Evolutionary conservation across 2,797 vertebrate genomes (phyloP).

Genomic region (Leptodactylus fallax): DNA sequence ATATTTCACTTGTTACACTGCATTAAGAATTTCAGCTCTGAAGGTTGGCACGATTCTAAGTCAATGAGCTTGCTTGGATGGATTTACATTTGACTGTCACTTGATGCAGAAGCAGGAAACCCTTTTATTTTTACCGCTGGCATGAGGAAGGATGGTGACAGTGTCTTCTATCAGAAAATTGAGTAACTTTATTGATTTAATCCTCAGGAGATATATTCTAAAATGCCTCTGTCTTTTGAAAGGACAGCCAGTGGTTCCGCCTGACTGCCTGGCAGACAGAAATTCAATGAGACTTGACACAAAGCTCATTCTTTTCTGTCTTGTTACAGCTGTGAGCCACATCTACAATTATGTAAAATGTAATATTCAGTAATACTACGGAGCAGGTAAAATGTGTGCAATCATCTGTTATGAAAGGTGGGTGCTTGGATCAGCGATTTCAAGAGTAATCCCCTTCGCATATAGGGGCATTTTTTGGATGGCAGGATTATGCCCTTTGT

Average conservation of each 20-base stretch:
- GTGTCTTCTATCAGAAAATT: slow-evolving; percentile 60
- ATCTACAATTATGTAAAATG: slow-evolving; percentile 27
- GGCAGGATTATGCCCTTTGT: not conserved
- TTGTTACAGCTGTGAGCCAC: slow-evolving; percentile 18
- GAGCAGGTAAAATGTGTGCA: slow-evolving; percentile 5
- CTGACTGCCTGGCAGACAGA: slow-evolving; percentile 60
- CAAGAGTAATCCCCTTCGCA: not conserved
- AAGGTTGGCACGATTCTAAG: slow-evolving; percentile 30
- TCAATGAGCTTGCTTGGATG: slow-evolving; percentile 9
- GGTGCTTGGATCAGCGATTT: not conserved
- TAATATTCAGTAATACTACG: slow-evolving; percentile 2
- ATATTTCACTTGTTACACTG: not conserved
- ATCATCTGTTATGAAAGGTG: slow-evolving; percentile 18
- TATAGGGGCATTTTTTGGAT: not conserved
- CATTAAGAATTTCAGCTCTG: not conserved
- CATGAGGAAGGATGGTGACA: slow-evolving; percentile 56
- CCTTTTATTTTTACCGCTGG: slow-evolving; percentile 50
- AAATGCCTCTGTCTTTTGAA: slow-evolving; percentile 57
- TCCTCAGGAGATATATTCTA: slow-evolving; percentile 50
- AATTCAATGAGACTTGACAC: slow-evolving; percentile 60
- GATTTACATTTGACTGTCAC: slow-evolving; percentile 49
- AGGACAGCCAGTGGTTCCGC: slow-evolving; percentile 56
- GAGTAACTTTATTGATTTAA: slow-evolving; percentile 59
- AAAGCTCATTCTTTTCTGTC: slow-evolving; percentile 40
- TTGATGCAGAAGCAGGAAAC: slow-evolving; percentile 54